phyloP scores from a whole-genome alignment of 2,888 invertebrate species.

The Mythimna impura region DNA sequence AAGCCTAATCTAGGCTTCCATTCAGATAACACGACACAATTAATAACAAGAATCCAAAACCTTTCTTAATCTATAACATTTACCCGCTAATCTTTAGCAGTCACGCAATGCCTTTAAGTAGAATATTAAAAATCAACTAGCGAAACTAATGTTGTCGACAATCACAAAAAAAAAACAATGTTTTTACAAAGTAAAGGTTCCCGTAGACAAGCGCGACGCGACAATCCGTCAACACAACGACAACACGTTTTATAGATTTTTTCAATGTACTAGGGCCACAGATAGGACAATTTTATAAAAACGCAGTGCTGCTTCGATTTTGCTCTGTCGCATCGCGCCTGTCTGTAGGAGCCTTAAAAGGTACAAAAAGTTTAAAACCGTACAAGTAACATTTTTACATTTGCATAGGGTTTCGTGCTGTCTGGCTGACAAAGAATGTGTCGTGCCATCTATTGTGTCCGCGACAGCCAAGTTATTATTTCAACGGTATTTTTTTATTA shows the following conservation, averaged over 20 bases:
- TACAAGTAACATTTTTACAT: constrained; percentile 77
- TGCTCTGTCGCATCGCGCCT: not conserved
- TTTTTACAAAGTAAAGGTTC: constrained; percentile 1
- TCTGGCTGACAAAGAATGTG: constrained; percentile 77
- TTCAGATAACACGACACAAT: constrained; percentile 61
- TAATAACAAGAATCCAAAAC: constrained; percentile 56
- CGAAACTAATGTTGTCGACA: constrained; percentile 50
- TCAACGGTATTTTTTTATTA: constrained; percentile 84
- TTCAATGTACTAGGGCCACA: not conserved
- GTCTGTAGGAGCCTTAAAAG: constrained; percentile 4
- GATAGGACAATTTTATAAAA: not conserved
- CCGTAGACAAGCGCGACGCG: not conserved
- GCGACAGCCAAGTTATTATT: constrained; percentile 82
- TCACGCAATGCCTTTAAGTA: constrained; percentile 47
- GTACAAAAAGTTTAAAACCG: constrained; percentile 67
- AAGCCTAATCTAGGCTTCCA: constrained; percentile 38
- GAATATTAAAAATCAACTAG: constrained; percentile 52
- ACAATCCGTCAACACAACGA: not conserved
- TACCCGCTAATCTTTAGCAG: constrained; percentile 49
- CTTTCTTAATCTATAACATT: constrained; percentile 47
- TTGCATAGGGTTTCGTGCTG: constrained; percentile 80
- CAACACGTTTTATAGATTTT: too few relatives aligned
- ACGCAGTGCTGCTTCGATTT: not conserved
- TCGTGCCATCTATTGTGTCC: constrained; percentile 82
- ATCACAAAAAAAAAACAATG: constrained; percentile 48